phyloP scores from a whole-genome alignment of 2,797 vertebrate species.

The Pseudopleuronectes americanus region DNA sequence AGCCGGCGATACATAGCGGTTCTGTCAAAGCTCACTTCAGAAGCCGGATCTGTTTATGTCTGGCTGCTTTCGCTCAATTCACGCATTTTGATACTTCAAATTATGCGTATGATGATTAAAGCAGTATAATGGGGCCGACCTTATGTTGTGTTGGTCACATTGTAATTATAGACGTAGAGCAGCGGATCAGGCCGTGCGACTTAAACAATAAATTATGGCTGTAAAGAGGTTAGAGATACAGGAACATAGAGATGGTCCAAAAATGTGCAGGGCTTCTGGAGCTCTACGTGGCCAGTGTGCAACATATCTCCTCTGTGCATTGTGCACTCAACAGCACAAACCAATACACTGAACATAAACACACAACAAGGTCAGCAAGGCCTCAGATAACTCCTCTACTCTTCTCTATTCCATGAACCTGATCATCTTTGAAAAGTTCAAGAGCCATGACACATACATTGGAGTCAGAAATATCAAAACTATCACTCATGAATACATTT shows the following conservation, averaged over 20 bases:
- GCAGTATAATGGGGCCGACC: slow-evolving; percentile 5
- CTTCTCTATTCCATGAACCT: not conserved
- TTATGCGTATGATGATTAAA: slow-evolving; percentile 31
- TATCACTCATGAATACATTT: not conserved
- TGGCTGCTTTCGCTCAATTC: slow-evolving; percentile 10
- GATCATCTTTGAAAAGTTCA: not conserved
- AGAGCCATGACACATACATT: not conserved
- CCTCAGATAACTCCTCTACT: slow-evolving; percentile 17
- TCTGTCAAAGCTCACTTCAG: slow-evolving; percentile 63
- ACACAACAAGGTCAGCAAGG: not conserved
- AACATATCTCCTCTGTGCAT: slow-evolving; percentile 52
- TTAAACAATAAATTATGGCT: not conserved
- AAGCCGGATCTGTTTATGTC: slow-evolving; percentile 13
- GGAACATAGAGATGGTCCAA: not conserved
- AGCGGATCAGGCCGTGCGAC: not conserved
- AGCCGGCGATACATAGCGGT: slow-evolving; percentile 52
- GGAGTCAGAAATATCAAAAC: not conserved
- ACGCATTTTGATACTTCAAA: slow-evolving; percentile 25
- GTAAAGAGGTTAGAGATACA: slow-evolving; percentile 10
- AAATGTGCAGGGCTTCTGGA: slow-evolving; percentile 6
- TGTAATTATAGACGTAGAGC: slow-evolving; percentile 14
- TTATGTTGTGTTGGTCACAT: slow-evolving; percentile 16
- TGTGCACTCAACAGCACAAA: slow-evolving; percentile 27
- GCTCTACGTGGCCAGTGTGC: slow-evolving; percentile 7
- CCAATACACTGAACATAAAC: slow-evolving; percentile 21